Evolutionary conservation across 1,140 invertebrate genomes (phyloP), one percentile per base, ranked within the genome.

Genomic region (Pissodes strobi): DNA sequence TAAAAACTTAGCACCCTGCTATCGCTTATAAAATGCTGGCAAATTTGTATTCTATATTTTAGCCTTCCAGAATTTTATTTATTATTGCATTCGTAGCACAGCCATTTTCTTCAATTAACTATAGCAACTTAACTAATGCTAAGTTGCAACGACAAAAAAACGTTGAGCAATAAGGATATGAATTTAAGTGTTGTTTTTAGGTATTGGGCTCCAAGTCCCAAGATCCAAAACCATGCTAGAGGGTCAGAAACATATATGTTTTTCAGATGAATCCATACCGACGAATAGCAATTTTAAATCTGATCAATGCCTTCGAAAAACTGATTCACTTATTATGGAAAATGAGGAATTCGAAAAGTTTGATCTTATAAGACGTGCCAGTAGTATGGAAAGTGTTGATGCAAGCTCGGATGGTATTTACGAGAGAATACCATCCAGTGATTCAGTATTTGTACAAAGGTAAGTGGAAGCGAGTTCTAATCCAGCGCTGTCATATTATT

Each of bases 401-500:
- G n/a, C 2, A 18, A 49, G 30, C 18, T 37, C 30, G 2, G 57
- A 60, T 4, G 45, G n/a, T 1, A 49, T 60, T 15, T 60, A 60
- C 13, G 57, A 60, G n/a, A 60, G 30, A 38, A 51, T 60, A 19
- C 57, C 41, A 17, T 60, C 46, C 21, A n/a, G 22, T 38, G 57
- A 60, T 37, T 49, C 46, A 25, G 25, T 60, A 15, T 58, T 58
- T 48, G 27, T 45, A 9, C 21, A 30, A 48, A 58, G 22, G 56
- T 58, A 58, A 58, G 15, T 17, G 10, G 17, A 18, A 4, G 8
- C 1, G 8, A 43, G 10, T 13, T n/a, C 4, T 6, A 30, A 30
- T 6, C 12, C 12, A n/a, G n/a, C n/a, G n/a, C n/a, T n/a, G n/a
- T n/a, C n/a, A n/a, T n/a, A n/a, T n/a, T n/a, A n/a, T n/a, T n/a